Percentiles rank a stretch among this genome's conserved stretches.
These are phyloP conservation scores for Galerucella nymphaeae DNA, from an alignment of 2,888 invertebrate species.

Conservation along the genomic window DNA sequence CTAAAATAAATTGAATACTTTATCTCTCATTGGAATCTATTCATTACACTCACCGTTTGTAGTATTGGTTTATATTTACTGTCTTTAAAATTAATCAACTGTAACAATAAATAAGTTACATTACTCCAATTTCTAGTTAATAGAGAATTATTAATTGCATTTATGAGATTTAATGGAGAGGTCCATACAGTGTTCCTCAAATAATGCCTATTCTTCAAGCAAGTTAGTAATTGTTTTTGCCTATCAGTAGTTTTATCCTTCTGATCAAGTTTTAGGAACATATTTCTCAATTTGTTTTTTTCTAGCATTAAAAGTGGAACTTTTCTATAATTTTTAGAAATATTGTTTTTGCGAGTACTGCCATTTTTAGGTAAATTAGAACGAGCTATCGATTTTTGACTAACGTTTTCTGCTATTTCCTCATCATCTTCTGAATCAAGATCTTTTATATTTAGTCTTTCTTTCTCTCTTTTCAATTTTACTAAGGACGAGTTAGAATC, in stretches of 20 bases:
- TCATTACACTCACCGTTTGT: slow-evolving; percentile 38
- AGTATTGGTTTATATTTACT: slow-evolving; percentile 36
- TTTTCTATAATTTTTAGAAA: slow-evolving; percentile 9
- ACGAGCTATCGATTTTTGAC: slow-evolving; percentile 18
- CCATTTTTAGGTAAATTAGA: neutral
- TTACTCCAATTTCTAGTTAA: slow-evolving; percentile 48
- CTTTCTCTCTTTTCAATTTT: slow-evolving; percentile 21
- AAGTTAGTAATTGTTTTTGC: slow-evolving; percentile 31
- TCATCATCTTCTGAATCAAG: slow-evolving; percentile 28
- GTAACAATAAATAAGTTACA: slow-evolving; percentile 44
- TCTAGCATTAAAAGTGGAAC: slow-evolving; percentile 17
- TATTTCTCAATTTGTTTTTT: slow-evolving; percentile 25
- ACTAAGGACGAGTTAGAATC: neutral
- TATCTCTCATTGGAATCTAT: too few species aligned
- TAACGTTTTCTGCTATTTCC: slow-evolving; percentile 27
- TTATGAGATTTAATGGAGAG: slow-evolving; percentile 43
- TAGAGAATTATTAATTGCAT: slow-evolving; percentile 45
- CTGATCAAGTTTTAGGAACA: slow-evolving; percentile 21
- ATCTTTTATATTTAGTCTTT: slow-evolving; percentile 9
- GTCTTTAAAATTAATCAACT: slow-evolving; percentile 37
- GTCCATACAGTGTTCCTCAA: slow-evolving; percentile 30
- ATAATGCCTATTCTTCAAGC: slow-evolving; percentile 30
- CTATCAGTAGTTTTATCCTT: slow-evolving; percentile 1
- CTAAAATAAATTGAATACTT: slow-evolving; percentile 36
- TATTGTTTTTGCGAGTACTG: neutral